Conservation (phyloP, 2,113 vertebrate species). For the Urocitellus parryii region DNA sequence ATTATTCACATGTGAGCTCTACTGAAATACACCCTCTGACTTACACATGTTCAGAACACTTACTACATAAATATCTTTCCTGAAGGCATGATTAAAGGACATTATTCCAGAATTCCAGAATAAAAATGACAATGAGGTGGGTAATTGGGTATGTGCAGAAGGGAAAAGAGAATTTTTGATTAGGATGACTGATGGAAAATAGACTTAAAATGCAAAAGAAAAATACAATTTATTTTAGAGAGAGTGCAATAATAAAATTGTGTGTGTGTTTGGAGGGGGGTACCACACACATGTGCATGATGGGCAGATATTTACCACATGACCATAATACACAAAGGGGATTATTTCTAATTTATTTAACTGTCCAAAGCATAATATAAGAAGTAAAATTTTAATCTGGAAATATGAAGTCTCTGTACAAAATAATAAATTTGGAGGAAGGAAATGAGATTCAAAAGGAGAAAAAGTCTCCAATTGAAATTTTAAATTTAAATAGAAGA, state of each 20-base stretch:
- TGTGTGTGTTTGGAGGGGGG: neutral
- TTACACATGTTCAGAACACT: slow-evolving; percentile 1
- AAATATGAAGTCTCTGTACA: neutral
- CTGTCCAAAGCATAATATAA: neutral
- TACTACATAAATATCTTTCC: neutral
- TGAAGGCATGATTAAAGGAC: neutral
- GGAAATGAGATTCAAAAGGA: neutral
- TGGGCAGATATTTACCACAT: neutral
- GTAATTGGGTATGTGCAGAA: neutral
- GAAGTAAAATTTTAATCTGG: neutral
- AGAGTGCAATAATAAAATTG: neutral
- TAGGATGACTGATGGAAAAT: neutral
- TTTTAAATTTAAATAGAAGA: neutral
- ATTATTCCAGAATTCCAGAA: neutral
- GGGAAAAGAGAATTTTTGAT: neutral
- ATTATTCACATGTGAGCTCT: neutral
- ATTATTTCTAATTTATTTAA: slow-evolving; percentile 5
- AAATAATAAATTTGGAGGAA: neutral
- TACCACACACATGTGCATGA: too few species aligned
- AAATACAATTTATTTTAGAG: neutral
- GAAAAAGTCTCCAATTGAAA: neutral
- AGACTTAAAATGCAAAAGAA: neutral
- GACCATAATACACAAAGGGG: neutral
- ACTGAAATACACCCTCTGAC: neutral
- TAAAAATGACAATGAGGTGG: neutral